A percentile compares a stretch with the other conserved stretches of the same genome.
These are phyloP conservation scores for Eulemur mongoz DNA, from an alignment of 2,797 vertebrate genomes.

Conservation along the genomic window DNA sequence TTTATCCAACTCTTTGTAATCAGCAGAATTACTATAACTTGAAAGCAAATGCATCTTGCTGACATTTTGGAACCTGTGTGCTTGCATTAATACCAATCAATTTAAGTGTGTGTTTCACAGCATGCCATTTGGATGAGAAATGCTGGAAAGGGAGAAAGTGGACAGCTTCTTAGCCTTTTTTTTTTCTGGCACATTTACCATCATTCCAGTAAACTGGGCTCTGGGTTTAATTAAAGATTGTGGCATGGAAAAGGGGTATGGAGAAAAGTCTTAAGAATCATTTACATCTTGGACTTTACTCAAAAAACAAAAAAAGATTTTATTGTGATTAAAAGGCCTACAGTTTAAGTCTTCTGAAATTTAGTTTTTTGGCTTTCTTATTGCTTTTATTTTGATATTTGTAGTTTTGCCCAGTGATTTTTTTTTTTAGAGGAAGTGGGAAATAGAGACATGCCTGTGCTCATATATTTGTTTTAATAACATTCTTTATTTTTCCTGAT, in stretches of 20 bases:
- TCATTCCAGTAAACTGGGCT: constrained; percentile 56
- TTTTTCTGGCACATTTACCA: constrained; percentile 71
- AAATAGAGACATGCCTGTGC: background rate
- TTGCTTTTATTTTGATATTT: constrained; percentile 16
- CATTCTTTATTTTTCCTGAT: background rate
- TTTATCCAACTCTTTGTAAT: constrained; percentile 72
- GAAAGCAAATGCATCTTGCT: constrained; percentile 75
- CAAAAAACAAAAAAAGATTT: background rate
- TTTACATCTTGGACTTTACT: constrained; percentile 32
- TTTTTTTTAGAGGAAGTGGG: background rate
- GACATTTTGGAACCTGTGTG: constrained; percentile 70
- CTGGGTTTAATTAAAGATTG: constrained; percentile 68
- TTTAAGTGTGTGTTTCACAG: constrained; percentile 73
- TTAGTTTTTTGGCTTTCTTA: background rate
- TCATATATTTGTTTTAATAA: constrained; percentile 9
- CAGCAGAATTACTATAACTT: constrained; percentile 72
- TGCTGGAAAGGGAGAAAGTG: constrained; percentile 55
- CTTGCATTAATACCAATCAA: constrained; percentile 74
- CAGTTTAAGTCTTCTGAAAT: constrained; percentile 10
- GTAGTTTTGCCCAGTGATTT: background rate
- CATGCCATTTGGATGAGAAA: constrained; percentile 66
- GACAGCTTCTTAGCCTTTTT: constrained; percentile 56
- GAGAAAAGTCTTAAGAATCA: constrained; percentile 43
- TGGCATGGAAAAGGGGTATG: constrained; percentile 4
- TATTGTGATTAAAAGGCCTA: background rate